Evolutionary conservation across 1,140 invertebrate species (phyloP), one percentile per base, ranked within the genome.

Genomic region (Triops longicaudatus): DNA sequence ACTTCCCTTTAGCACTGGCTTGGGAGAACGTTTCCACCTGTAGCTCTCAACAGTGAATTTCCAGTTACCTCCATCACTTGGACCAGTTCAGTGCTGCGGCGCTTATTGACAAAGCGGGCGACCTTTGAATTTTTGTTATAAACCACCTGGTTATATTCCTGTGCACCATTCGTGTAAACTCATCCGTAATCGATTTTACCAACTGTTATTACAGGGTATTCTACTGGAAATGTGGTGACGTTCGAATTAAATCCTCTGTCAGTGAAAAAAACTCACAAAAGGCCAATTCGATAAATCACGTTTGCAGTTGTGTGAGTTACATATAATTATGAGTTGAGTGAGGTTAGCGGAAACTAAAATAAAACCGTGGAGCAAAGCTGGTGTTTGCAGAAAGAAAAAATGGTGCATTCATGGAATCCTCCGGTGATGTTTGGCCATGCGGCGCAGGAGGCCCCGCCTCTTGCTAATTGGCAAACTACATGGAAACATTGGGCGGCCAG

Each of bases 401-500:
- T 63, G 50, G 50, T 63, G 22, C 50, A 63, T 63, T 63, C 50
- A 6, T 63, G 50, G 50, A 63, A 63, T 63, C 31, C 7, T 37
- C 50, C 50, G 22, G 50, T 22, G n/a, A 14, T 9, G 22, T 63
- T 63, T 63, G 5, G 10, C 14, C 50, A 63, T 12, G 17, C 50
- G 17, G 50, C 14, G 22, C 50, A 63, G 17, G 50, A 63, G 22
- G 50, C 50, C 14, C 50, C 50, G 22, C 50, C 50, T 22, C 50
- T 63, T 63, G 17, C 14, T 63, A 63, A 63, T 63, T 63, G 50
- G 50, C 50, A 63, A 22, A 22, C 50, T 22, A 63, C 50, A 63
- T 63, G 50, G 50, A 63, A 63, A 63, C 50, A n/a, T 22, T 63
- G 50, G 50, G 50, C 50, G 50, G 50, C 50, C 17, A 63, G 50